A percentile compares a stretch with the other conserved stretches of the same genome.
phyloP scores from a whole-genome alignment of 2,113 vertebrate species.

The Tiliqua scincoides region DNA sequence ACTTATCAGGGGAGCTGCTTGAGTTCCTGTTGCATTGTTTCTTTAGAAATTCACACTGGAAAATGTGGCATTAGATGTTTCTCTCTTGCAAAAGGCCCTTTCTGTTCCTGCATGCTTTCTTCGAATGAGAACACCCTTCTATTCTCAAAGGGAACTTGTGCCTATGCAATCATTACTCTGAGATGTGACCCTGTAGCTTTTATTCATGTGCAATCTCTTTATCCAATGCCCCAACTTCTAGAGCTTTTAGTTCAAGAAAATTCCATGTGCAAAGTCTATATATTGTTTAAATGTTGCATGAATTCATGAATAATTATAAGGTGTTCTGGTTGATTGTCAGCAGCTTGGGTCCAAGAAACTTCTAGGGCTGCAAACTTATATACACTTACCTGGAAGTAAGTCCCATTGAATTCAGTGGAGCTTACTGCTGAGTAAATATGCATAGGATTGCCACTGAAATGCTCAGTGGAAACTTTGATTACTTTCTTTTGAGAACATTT shows the following conservation, averaged over 20 bases:
- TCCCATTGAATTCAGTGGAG: no score
- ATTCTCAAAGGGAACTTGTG: no score
- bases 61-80: slow-evolving; percentile 20
- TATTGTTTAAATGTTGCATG: slow-evolving; percentile 43
- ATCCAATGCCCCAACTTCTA: slow-evolving; percentile 38
- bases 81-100: background rate
- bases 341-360: no score
- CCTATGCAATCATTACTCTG: slow-evolving; percentile 1
- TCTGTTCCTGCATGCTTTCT: no score
- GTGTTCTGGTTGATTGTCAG: background rate
- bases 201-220: slow-evolving; percentile 37
- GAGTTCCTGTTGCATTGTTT: slow-evolving; percentile 59
- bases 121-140: no score
- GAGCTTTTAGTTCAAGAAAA: background rate
- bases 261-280: slow-evolving; percentile 9
- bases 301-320: slow-evolving; percentile 33
- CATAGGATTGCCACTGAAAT: no score
- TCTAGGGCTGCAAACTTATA: no score
- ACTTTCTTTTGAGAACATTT: no score
- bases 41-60: slow-evolving; percentile 50
- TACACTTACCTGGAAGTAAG: no score
- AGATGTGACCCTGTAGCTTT: background rate
- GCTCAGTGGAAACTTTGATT: no score
- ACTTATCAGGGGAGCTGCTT: slow-evolving; percentile 65
- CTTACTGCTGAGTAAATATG: no score